Base-by-base conservation (phyloP, 2,888 invertebrate species). In the Ophonus ardosiacus region DNA sequence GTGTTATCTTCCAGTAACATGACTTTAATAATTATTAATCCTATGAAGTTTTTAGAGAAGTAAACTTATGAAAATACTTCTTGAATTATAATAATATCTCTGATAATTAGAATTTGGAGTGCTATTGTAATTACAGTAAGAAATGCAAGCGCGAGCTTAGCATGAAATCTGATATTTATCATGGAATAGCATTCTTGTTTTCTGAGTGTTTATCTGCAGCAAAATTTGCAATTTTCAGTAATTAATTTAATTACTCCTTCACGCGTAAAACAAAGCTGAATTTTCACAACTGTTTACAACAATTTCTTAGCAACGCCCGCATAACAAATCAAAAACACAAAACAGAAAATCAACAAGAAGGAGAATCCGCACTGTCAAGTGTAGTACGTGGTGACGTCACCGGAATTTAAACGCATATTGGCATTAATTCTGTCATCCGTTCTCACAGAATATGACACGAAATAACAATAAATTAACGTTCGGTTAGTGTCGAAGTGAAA, bases 361-460 rank as follows among this genome's bases (percentile, higher is more conserved):
- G n/a, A n/a, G 15, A n/a, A 38, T 38, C 31, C 15, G 15, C n/a
- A 15, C 15, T 17, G 18, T 24, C 13, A 24, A 18, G 4, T 63
- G 24, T 63, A 24, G 21, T 21, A 21, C 18, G 24, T 21, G 57
- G 10, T 83, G 84, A 84, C 84, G 65, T 84, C 76, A 84, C 7
- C 6, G 63, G 78, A 78, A 84, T 84, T 84, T 84, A 84, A 84
- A 65, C 78, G 65, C 78, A 76, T 83, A 84, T 84, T 84, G 84
- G 78, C 84, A 78, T 84, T 84, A 84, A 84, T 84, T 84, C 65
- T 84, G 78, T 84, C 84, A 78, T 84, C 84, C 84, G 84, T 84
- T 84, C 78, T 31, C 76, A 84, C 78, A 76, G 74, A 80, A 65
- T 81, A 17, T 68, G 81, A 81, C 81, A 43, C 24, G 65, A 63